Percentiles rank a stretch among this genome's conserved stretches.
Evolutionary conservation across 2,888 invertebrate species (phyloP).

Genomic region (Tachina lurida): DNA sequence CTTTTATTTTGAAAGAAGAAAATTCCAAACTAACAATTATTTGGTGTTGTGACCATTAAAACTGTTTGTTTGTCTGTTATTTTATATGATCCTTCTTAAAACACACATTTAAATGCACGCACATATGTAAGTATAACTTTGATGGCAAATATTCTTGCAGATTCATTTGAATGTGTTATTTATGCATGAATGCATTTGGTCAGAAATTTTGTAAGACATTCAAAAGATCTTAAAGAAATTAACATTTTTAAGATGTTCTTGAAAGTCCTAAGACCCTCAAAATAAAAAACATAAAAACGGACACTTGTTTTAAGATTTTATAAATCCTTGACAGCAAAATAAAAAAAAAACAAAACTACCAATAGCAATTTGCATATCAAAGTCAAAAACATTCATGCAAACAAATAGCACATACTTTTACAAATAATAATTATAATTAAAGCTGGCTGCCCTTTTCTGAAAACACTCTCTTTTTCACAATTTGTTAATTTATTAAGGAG

Average conservation of each 20-base stretch:
- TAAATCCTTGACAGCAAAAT: conserved; percentile 50
- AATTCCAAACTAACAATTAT: conserved; percentile 65
- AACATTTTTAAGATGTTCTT: conserved; percentile 68
- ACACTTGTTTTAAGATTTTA: conserved; percentile 51
- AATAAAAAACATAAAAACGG: conserved; percentile 6
- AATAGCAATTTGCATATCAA: conserved; percentile 69
- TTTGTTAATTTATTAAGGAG: conserved; percentile 64
- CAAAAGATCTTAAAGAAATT: conserved; percentile 70
- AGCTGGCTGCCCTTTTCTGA: background rate
- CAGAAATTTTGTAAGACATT: conserved; percentile 59
- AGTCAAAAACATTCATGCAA: conserved; percentile 58
- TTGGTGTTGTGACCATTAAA: conserved; percentile 70
- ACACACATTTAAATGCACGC: conserved; percentile 14
- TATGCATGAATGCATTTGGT: conserved; percentile 71
- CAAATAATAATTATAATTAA: conserved; percentile 17
- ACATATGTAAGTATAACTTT: background rate
- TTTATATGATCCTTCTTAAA: conserved; percentile 35
- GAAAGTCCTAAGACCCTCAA: conserved; percentile 33
- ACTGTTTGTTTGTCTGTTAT: conserved; percentile 48
- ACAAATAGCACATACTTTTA: background rate
- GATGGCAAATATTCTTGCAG: conserved; percentile 38
- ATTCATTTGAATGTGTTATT: conserved; percentile 71
- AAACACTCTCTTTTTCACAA: background rate
- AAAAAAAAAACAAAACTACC: conserved; percentile 37
- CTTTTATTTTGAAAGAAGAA: conserved; percentile 26